These are phyloP conservation scores for Ophiothrix spiculata DNA, from an alignment of 35 echinoderm and acorn worm species.

Conservation along the genomic window DNA sequence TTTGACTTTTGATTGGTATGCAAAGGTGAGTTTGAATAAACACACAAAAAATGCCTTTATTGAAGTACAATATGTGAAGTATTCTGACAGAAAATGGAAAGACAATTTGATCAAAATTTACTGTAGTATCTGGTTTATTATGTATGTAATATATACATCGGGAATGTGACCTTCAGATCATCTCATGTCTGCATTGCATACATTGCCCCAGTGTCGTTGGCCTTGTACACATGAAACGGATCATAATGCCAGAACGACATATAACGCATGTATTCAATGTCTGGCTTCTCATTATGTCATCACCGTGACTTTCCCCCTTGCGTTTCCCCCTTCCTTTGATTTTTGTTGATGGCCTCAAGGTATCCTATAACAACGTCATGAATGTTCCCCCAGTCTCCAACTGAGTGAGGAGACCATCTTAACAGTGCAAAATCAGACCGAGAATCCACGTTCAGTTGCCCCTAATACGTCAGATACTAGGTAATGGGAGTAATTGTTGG, in stretches of 20 bases:
- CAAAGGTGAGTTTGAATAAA: too few species aligned
- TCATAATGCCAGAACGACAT: background rate
- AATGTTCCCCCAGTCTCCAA: conserved; percentile 14
- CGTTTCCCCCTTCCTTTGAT: background rate
- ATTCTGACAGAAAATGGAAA: too few species aligned
- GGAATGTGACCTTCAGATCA: background rate
- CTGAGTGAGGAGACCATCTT: background rate
- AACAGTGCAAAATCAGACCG: background rate
- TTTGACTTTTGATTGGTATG: too few species aligned
- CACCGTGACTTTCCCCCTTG: background rate
- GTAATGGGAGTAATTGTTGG: background rate
- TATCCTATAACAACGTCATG: conserved; percentile 9
- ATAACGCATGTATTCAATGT: background rate
- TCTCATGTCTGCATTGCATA: too few species aligned
- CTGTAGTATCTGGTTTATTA: too few species aligned
- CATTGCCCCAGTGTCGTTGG: too few species aligned
- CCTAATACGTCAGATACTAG: background rate
- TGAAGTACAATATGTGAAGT: too few species aligned
- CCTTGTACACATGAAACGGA: too few species aligned
- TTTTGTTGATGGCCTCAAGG: background rate
- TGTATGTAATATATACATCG: background rate
- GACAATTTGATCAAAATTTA: too few species aligned
- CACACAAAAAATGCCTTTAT: too few species aligned
- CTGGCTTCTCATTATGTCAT: background rate
- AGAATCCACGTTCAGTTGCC: background rate